Percentiles rank a stretch among this genome's conserved stretches.
Evolutionary conservation across 2,888 invertebrate species (phyloP).

Genomic region (Tupiocoris notatus): DNA sequence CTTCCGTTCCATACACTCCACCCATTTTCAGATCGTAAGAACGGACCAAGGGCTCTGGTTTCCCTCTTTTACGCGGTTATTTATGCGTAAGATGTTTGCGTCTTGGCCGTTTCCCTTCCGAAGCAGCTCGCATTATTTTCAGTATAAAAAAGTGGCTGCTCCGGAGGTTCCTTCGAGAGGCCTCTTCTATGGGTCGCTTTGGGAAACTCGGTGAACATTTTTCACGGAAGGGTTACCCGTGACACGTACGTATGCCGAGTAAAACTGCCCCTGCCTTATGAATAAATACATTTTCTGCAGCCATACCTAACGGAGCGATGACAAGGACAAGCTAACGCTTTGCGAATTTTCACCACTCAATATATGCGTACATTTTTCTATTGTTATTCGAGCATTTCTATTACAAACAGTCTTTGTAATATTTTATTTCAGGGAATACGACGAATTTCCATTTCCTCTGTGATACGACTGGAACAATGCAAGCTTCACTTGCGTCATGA

Average conservation of each 20-base stretch:
- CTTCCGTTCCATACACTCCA: not conserved
- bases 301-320: not conserved
- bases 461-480: too few relatives aligned
- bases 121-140: not conserved
- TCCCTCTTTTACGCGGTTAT: constrained; percentile 1
- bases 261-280: constrained; percentile 17
- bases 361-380: too few relatives aligned
- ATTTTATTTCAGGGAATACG: too few relatives aligned
- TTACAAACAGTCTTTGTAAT: too few relatives aligned
- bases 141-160: not conserved
- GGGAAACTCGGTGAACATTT: not conserved
- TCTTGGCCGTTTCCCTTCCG: not conserved
- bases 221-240: constrained; percentile 7
- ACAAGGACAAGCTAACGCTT: not conserved
- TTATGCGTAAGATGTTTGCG: constrained; percentile 31
- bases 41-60: not conserved
- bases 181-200: too few relatives aligned
- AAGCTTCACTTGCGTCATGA: too few relatives aligned
- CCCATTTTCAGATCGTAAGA: not conserved
- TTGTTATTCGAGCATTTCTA: too few relatives aligned
- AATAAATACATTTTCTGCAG: constrained; percentile 13
- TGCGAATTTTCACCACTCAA: not conserved
- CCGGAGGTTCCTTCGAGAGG: constrained; percentile 4
- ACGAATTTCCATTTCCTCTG: too few relatives aligned
- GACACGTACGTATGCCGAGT: constrained; percentile 11